Evolutionary conservation across 2,797 vertebrate genomes (phyloP).

Genomic region (Onychomys torridus): DNA sequence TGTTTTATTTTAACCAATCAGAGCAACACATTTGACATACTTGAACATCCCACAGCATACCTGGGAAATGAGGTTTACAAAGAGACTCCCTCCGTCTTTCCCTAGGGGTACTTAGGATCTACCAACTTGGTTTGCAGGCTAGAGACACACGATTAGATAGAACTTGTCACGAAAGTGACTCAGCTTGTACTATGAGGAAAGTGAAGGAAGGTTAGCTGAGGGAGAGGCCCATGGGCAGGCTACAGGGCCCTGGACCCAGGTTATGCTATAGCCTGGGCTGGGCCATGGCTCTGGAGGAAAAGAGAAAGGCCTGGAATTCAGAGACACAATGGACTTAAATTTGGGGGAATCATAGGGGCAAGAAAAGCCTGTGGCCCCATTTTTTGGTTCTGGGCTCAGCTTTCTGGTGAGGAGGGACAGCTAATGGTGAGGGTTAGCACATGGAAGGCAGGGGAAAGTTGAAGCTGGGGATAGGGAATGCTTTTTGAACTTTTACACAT

Average conservation of each 20-base stretch:
- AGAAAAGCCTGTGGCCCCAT: not conserved
- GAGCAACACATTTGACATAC: no score
- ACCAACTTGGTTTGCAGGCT: constrained; percentile 5
- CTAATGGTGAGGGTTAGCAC: not conserved
- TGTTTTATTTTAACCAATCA: no score
- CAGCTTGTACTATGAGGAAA: not conserved
- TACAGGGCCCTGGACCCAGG: not conserved
- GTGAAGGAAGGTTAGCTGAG: not conserved
- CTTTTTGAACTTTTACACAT: not conserved
- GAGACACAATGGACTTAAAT: not conserved
- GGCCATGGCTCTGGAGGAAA: not conserved
- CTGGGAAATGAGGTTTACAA: constrained; percentile 22
- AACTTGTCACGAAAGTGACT: constrained; percentile 35
- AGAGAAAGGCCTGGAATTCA: constrained; percentile 9
- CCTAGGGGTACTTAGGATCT: not conserved
- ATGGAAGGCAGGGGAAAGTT: not conserved
- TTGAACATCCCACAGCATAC: no score
- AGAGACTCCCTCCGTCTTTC: not conserved
- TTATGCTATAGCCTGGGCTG: not conserved
- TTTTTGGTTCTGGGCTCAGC: not conserved
- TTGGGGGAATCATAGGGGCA: not conserved
- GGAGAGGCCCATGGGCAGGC: not conserved
- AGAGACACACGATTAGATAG: not conserved
- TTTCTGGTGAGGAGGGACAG: not conserved
- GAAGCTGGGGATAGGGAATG: not conserved